A percentile compares a stretch with the other conserved stretches of the same genome.
These are phyloP conservation scores for Microcebus lehilahytsara DNA, from an alignment of 2,113 vertebrate genomes.

Conservation along the genomic window DNA sequence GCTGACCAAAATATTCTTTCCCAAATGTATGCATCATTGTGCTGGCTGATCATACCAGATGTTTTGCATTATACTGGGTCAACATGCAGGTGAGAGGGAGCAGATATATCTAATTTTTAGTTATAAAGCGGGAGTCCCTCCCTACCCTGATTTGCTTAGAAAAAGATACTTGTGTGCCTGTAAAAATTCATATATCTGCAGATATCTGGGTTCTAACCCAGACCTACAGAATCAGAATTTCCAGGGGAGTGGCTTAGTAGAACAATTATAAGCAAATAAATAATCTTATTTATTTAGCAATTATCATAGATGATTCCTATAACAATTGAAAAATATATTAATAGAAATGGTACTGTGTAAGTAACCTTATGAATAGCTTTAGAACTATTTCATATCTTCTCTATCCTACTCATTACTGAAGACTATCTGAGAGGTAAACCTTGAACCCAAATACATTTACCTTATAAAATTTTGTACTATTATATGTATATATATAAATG, in stretches of 20 bases:
- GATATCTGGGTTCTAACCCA: not conserved
- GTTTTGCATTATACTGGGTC: conserved; percentile 8
- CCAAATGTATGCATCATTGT: conserved; percentile 13
- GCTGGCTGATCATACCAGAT: not conserved
- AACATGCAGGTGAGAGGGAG: conserved; percentile 1
- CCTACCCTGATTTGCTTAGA: not conserved
- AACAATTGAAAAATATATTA: not conserved
- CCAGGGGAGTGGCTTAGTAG: not conserved
- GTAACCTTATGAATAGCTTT: not conserved
- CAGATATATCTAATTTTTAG: not conserved
- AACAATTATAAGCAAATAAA: not conserved
- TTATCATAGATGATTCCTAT: not conserved
- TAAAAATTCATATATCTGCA: not conserved
- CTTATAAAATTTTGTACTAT: not conserved
- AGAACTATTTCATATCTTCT: not conserved
- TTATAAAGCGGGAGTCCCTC: not conserved
- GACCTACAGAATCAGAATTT: not conserved
- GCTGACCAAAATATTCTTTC: conserved; percentile 17
- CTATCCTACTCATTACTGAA: not conserved
- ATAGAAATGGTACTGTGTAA: not conserved
- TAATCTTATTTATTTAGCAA: not conserved
- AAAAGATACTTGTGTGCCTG: not conserved
- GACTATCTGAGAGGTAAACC: not conserved
- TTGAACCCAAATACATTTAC: not conserved
- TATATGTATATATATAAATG: not conserved